Evolutionary conservation across 2,797 vertebrate species (phyloP).

Genomic region (Xyrichtys novacula): DNA sequence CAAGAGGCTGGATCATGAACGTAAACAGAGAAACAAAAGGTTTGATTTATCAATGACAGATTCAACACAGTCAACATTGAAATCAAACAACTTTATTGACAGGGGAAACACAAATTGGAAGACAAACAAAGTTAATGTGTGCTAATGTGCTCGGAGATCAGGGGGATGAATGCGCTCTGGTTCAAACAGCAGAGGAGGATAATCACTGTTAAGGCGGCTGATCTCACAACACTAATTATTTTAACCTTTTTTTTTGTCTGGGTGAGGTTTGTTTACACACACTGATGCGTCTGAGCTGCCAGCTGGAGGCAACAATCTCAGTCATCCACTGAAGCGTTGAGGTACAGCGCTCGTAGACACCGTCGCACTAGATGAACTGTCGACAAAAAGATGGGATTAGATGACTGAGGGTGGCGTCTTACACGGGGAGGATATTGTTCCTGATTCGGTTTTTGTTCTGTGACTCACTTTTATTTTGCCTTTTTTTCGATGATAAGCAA

Average conservation of each 20-base stretch:
- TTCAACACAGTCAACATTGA: constrained; percentile 27
- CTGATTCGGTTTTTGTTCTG: constrained; percentile 2
- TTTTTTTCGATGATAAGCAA: neutral
- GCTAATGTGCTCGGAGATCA: constrained; percentile 44
- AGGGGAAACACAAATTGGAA: constrained; percentile 17
- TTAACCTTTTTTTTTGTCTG: constrained; percentile 63
- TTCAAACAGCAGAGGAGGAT: constrained; percentile 43
- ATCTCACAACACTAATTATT: constrained; percentile 51
- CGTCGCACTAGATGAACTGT: constrained; percentile 13
- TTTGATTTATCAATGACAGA: constrained; percentile 10
- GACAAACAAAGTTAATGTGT: constrained; percentile 29
- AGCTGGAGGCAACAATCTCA: constrained; percentile 41
- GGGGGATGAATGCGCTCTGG: constrained; percentile 42
- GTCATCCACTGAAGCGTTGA: constrained; percentile 30
- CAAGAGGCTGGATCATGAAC: neutral
- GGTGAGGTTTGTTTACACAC: constrained; percentile 50
- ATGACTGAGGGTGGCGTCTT: neutral
- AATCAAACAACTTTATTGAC: constrained; percentile 50
- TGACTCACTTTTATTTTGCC: neutral
- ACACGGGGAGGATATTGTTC: neutral
- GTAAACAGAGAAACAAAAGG: constrained; percentile 15
- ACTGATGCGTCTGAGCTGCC: constrained; percentile 23
- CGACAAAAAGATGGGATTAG: neutral
- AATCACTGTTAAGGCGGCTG: constrained; percentile 53
- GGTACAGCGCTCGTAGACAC: constrained; percentile 25